Base-by-base conservation (phyloP, 2,797 vertebrate species). In the Sarcoramphus papa region DNA sequence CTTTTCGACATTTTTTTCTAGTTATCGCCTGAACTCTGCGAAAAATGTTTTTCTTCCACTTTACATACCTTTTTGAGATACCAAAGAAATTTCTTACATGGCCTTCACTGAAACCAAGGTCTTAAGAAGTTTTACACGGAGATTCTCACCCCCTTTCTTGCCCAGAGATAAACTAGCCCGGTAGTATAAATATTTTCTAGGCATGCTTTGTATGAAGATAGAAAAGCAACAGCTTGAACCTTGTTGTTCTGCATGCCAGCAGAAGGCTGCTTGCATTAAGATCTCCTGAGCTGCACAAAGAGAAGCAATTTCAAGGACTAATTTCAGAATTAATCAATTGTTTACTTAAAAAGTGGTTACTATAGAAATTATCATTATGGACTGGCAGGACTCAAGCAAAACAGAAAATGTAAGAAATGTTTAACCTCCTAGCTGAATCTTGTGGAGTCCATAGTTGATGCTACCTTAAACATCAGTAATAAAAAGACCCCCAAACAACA, bases 311-410 rank as follows among this genome's bases (percentile, higher is more conserved):
- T 91, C 84, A 94, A 96, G 87, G 96, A 91, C 90, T 94, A 21
- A 72, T 69, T 93, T 94, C 74, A 94, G 86, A 76, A 92, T 67
- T 92, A 88, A 94, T 93, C 86, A 92, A 78, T 41, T 94, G 83
- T 94, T 96, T 95, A 79, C 86, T 93, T 92, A 25, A 89, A 80
- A 94, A 82, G 70, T 22, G 54, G 88, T 95, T 93, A 77, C 95
- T 92, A 73, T 91, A 95, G 94, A 70, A 95, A 93, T 91, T 95
- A 96, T 94, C 92, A 13, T 53, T 89, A 73, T 30, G 68, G 77
- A 45, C 77, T 50, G 48, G 59, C 28, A 67, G 69, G 63, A 73
- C 40, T 35, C 63, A 5, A 69, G 77, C 63, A 70, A 70, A 91
- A 85, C 51, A 85, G 30, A 7, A 60, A 64, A 60, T 28, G 48